Conservation (phyloP, 2,888 invertebrate genomes). For the Drosophila peninsularis region DNA sequence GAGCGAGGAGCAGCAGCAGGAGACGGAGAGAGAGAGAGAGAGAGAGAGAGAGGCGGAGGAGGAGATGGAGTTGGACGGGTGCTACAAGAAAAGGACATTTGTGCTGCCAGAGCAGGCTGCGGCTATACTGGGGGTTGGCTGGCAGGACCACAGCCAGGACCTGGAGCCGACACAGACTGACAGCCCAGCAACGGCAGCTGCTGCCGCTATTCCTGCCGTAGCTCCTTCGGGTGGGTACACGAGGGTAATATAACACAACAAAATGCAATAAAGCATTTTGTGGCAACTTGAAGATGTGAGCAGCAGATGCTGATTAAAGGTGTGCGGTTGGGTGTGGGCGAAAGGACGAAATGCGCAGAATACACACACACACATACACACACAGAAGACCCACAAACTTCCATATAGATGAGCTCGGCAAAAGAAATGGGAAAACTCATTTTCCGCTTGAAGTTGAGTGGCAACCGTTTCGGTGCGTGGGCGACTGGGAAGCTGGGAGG, state of each 20-base stretch:
- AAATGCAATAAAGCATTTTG: constrained; percentile 82
- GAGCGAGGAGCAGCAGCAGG: constrained; percentile 23
- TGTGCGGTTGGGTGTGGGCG: constrained; percentile 64
- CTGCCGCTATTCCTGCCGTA: constrained; percentile 35
- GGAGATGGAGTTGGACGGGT: constrained; percentile 31
- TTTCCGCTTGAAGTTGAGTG: constrained; percentile 63
- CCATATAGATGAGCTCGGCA: constrained; percentile 50
- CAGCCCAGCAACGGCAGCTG: constrained; percentile 64
- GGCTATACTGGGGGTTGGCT: constrained; percentile 28
- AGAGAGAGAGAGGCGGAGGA: constrained; percentile 12
- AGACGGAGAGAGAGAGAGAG: no score
- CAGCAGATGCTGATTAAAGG: constrained; percentile 82
- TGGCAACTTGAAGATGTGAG: constrained; percentile 81
- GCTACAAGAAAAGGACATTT: constrained; percentile 76
- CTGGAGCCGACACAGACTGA: constrained; percentile 66
- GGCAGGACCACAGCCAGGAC: constrained; percentile 36
- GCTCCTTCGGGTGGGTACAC: constrained; percentile 53
- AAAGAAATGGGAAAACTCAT: constrained; percentile 71
- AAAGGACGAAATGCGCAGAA: constrained; percentile 3
- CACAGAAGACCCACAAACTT: constrained; percentile 13
- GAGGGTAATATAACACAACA: constrained; percentile 80
- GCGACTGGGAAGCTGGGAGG: not conserved
- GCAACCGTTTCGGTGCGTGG: constrained; percentile 23
- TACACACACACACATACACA: constrained; percentile 23
- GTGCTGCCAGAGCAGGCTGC: constrained; percentile 52